Percentiles rank a stretch among this genome's conserved stretches.
phyloP scores from a whole-genome alignment of 2,888 invertebrate genomes.

The Nemotelus nigrinus region DNA sequence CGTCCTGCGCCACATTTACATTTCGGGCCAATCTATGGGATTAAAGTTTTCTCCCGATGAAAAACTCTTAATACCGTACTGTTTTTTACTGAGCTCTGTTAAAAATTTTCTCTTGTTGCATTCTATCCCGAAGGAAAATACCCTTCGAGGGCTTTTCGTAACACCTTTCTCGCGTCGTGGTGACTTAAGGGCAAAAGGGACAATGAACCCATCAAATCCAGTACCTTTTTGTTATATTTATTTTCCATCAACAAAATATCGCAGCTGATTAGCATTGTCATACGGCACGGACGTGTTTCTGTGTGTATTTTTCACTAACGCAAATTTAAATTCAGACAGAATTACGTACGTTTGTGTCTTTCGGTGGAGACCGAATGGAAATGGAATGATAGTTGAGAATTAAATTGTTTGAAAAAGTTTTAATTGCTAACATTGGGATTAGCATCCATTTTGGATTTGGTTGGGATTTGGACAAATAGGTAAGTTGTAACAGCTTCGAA shows the following conservation, averaged over 20 bases:
- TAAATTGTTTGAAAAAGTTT: slow-evolving; percentile 43
- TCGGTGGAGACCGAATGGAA: not conserved
- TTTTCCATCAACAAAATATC: slow-evolving; percentile 9
- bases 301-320: not conserved
- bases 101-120: slow-evolving; percentile 8
- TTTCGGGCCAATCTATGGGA: slow-evolving; percentile 21
- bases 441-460: slow-evolving; percentile 35
- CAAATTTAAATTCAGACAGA: not conserved
- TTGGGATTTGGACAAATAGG: not conserved
- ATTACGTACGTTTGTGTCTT: not conserved
- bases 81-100: slow-evolving; percentile 31
- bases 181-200: not conserved
- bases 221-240: not conserved
- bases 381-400: slow-evolving; percentile 25
- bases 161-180: too few species aligned
- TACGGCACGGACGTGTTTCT: not conserved
- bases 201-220: not conserved
- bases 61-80: slow-evolving; percentile 32
- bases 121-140: slow-evolving; percentile 8
- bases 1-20: not conserved
- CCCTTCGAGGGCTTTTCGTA: too few species aligned
- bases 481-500: not conserved
- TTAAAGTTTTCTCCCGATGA: slow-evolving; percentile 34
- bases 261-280: slow-evolving; percentile 25
- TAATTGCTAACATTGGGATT: slow-evolving; percentile 43